Conservation (phyloP, 2,113 vertebrate species). For the Syngnathus floridae region DNA sequence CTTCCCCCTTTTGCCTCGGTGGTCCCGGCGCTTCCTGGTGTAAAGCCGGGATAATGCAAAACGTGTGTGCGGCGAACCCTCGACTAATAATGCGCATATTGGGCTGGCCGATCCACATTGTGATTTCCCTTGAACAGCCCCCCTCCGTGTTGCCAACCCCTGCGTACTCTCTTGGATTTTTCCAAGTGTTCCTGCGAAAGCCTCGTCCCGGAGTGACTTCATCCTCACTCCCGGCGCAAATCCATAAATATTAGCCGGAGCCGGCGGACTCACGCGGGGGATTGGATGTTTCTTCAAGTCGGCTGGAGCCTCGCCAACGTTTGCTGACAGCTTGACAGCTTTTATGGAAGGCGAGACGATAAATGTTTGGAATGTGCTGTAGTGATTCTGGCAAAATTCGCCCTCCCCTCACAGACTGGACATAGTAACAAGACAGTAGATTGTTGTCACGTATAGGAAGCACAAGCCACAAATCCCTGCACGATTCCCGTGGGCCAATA, state of each 20-base stretch:
- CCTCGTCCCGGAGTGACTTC: neutral
- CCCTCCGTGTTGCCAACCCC: neutral
- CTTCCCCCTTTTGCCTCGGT: neutral
- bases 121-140: neutral
- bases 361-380: neutral
- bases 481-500: too few relatives aligned
- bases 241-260: neutral
- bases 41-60: slow-evolving; percentile 11
- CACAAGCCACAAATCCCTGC: too few relatives aligned
- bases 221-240: neutral
- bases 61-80: neutral
- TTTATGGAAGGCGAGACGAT: neutral
- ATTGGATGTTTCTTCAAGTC: neutral
- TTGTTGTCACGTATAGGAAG: too few relatives aligned
- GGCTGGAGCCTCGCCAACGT: slow-evolving; percentile 11
- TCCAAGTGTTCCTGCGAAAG: neutral
- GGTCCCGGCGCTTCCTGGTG: slow-evolving; percentile 21
- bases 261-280: neutral
- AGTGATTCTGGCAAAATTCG: too few relatives aligned
- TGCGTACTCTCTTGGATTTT: neutral
- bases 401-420: too few relatives aligned
- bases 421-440: too few relatives aligned
- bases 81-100: slow-evolving; percentile 20
- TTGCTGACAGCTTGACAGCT: slow-evolving; percentile 20
- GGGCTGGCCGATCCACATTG: neutral